phyloP scores from a whole-genome alignment of 2,113 vertebrate genomes.

The Coregonus clupeaformis region DNA sequence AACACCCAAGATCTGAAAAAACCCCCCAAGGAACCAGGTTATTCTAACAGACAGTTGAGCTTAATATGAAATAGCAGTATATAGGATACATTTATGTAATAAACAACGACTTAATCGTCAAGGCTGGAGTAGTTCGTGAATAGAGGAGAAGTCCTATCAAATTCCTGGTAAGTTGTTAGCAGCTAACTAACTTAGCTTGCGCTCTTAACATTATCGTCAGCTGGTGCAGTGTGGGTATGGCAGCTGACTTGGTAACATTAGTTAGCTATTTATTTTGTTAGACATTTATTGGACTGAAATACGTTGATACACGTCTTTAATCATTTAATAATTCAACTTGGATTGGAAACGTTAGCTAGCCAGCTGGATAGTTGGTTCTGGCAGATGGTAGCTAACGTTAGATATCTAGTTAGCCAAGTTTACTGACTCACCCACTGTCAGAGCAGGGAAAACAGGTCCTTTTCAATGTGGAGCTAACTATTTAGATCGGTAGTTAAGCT shows the following conservation, averaged over 20 bases:
- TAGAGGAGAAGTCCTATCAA: constrained; percentile 74
- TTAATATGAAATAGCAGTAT: constrained; percentile 38
- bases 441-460: not conserved
- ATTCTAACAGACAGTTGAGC: constrained; percentile 51
- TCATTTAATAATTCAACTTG: not conserved
- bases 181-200: constrained; percentile 46
- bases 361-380: not conserved
- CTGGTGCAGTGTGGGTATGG: not conserved
- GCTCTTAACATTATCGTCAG: not conserved
- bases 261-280: not conserved
- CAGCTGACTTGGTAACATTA: not conserved
- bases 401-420: not conserved
- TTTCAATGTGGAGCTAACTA: too few species aligned
- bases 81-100: constrained; percentile 70
- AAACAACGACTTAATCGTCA: constrained; percentile 60
- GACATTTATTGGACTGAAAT: not conserved
- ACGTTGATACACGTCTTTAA: not conserved
- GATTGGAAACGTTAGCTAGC: not conserved
- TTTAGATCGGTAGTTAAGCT: not conserved
- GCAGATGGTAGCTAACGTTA: not conserved
- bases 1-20: constrained; percentile 76
- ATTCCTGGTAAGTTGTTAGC: constrained; percentile 79
- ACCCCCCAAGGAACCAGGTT: constrained; percentile 63
- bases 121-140: constrained; percentile 70
- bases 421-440: not conserved